Base-by-base conservation (phyloP, 2,888 invertebrate species). In the Polia nebulosa region DNA sequence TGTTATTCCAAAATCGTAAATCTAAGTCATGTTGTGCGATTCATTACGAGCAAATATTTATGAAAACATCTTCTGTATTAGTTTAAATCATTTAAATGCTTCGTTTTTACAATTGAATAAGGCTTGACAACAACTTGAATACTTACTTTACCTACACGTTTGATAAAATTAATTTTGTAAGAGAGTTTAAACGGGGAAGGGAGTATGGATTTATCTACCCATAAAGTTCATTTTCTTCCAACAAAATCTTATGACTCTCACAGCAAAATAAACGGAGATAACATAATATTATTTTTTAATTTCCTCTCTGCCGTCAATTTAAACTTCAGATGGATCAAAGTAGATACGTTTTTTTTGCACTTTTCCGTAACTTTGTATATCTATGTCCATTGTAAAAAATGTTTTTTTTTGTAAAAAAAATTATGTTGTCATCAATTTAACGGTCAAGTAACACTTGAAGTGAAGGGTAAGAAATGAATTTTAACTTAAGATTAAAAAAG, bases 221-320 rank as follows among this genome's bases (percentile, higher is more conserved):
- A 41, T 34, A 27, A 49, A 41, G 27, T 36, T 41, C 25, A 57
- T 70, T 61, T 70, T 20, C 25, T 15, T 29, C 1, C 0, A 29
- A 47, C 17, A 67, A 47, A 25, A 60, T 39, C 11, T 45, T 51
- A 47, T 9, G 17, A 56, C 22, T 39, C 15, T n/a, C 34, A 17
- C 17, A 20, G 34, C 1, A 60, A 59, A 76, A 20, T 44, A 73
- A 55, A 55, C 32, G 32, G 47, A 15, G 29, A 29, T 49, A 60
- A 53, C 25, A 45, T 55, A 71, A 74, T 71, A 55, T 77, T 77
- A 55, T 61, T 77, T 61, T 77, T 62, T 36, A 57, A 73, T 77
- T 77, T 61, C 41, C 45, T 9, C 27, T 25, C 25, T 29, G 41
- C 13, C 39, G n/a, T 68, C 55, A 25, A n/a, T 61, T 62, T 11